phyloP scores from a whole-genome alignment of 2,113 vertebrate genomes.

The Ivindomyrus marchei region DNA sequence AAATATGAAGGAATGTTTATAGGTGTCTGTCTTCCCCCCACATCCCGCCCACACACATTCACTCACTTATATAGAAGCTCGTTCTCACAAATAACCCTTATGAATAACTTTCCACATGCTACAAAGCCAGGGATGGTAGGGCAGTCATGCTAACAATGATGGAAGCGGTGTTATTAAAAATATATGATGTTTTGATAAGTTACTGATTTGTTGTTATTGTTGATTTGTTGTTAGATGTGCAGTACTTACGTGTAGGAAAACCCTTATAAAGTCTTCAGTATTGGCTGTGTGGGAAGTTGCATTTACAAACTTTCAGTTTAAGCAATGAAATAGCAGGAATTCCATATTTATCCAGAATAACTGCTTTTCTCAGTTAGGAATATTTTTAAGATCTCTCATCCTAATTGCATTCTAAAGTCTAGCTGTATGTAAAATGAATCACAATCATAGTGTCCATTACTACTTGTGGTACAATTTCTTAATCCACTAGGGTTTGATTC shows the following conservation, averaged over 20 bases:
- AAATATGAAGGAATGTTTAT: slow-evolving; percentile 38
- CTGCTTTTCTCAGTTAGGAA: background rate
- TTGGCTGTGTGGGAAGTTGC: background rate
- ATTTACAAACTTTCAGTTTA: background rate
- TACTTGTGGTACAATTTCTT: slow-evolving; percentile 2
- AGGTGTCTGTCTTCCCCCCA: slow-evolving; percentile 15
- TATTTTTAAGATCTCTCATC: background rate
- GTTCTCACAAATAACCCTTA: background rate
- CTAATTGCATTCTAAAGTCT: background rate
- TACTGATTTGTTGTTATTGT: background rate
- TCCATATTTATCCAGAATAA: background rate
- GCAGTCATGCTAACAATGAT: background rate
- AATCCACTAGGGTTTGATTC: slow-evolving; percentile 35
- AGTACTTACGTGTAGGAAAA: background rate
- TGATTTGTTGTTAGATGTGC: background rate
- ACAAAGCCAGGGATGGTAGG: background rate
- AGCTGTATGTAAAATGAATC: background rate
- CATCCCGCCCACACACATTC: background rate
- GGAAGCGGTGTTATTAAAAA: background rate
- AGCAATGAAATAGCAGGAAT: background rate
- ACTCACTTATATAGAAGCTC: background rate
- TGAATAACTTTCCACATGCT: background rate
- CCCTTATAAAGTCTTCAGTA: background rate
- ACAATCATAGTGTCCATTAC: background rate
- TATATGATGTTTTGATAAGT: background rate